Conservation (phyloP, 1,140 invertebrate genomes). For the Homarus americanus region DNA sequence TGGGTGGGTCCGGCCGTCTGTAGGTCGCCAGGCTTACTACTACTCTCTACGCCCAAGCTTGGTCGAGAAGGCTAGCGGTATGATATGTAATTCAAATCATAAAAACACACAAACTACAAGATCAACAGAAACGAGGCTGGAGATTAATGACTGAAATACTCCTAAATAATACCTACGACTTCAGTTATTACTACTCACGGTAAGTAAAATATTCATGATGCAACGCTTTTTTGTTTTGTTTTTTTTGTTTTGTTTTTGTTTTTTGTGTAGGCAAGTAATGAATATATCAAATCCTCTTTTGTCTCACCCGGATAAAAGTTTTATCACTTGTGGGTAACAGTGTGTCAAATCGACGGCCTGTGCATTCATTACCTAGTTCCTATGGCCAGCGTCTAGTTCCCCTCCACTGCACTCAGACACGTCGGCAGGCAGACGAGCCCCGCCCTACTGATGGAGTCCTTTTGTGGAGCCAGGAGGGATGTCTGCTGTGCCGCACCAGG, state of each 20-base stretch:
- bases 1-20: no score
- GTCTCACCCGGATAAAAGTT: neutral
- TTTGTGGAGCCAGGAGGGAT: no score
- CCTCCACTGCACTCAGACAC: slow-evolving; percentile 21
- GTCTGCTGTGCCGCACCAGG: no score
- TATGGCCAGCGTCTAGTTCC: slow-evolving; percentile 23
- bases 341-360: neutral
- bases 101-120: neutral
- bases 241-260: no score
- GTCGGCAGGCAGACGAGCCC: no score
- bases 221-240: no score
- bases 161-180: neutral
- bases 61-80: neutral
- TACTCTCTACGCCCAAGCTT: neutral
- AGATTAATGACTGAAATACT: neutral
- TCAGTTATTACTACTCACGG: neutral
- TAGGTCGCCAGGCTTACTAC: no score
- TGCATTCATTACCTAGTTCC: slow-evolving; percentile 14
- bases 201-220: neutral
- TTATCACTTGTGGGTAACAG: slow-evolving; percentile 1
- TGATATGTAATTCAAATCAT: slow-evolving; percentile 13
- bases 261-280: neutral
- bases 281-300: neutral
- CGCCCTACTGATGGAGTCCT: no score
- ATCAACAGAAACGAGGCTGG: neutral